phyloP scores from a whole-genome alignment of 2,888 invertebrate genomes.

The Caenorhabditis doughertyi region DNA sequence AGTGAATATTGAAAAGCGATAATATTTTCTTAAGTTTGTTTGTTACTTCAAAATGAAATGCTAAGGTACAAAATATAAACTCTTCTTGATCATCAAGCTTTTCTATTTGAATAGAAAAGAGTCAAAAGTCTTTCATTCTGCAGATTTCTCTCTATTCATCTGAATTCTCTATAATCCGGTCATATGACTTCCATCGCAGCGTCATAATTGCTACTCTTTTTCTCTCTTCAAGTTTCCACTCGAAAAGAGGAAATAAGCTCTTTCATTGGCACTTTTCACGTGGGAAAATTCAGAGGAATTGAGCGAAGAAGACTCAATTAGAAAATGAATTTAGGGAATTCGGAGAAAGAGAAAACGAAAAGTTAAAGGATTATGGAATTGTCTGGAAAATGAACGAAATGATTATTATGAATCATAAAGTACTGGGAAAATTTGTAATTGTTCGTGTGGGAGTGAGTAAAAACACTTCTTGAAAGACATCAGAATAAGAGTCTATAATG shows the following conservation, averaged over 20 bases:
- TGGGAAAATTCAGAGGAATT: not conserved
- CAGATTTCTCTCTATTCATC: not conserved
- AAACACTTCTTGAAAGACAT: too few species aligned
- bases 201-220: constrained; percentile 14
- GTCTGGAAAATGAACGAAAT: not conserved
- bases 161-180: constrained; percentile 9
- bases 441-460: too few species aligned
- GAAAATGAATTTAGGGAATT: not conserved
- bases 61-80: too few species aligned
- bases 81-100: too few species aligned
- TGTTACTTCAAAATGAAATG: too few species aligned
- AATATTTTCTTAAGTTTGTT: too few species aligned
- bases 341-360: not conserved
- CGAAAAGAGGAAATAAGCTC: not conserved
- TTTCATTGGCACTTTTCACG: not conserved
- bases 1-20: too few species aligned
- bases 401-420: constrained; percentile 12
- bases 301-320: constrained; percentile 5
- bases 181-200: constrained; percentile 8
- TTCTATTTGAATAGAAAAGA: not conserved
- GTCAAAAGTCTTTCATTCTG: not conserved
- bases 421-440: not conserved
- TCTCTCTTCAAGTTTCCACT: not conserved
- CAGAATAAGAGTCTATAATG: too few species aligned
- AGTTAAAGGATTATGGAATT: not conserved